A percentile compares a stretch with the other conserved stretches of the same genome.
These are phyloP conservation scores for Eudasyphora cyanicolor DNA, from an alignment of 2,888 invertebrate genomes.

Conservation along the genomic window DNA sequence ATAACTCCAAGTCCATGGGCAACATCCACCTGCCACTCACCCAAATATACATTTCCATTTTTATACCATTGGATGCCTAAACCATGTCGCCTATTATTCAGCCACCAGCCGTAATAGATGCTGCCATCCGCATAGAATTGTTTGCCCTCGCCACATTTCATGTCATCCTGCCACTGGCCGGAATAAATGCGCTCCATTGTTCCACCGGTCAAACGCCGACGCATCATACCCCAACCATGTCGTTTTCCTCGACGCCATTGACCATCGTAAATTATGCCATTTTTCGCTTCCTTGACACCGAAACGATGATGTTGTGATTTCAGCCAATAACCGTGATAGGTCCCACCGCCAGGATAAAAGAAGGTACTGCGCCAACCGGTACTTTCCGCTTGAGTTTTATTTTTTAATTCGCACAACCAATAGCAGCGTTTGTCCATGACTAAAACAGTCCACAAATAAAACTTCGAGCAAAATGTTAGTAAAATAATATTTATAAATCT, in stretches of 20 bases:
- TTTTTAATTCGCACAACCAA: slow-evolving; percentile 52
- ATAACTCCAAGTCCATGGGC: slow-evolving; percentile 76
- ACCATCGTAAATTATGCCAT: slow-evolving; percentile 76
- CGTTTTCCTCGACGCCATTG: slow-evolving; percentile 74
- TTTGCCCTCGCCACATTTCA: slow-evolving; percentile 78
- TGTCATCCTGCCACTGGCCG: slow-evolving; percentile 75
- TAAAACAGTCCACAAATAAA: slow-evolving; percentile 14
- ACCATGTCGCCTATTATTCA: slow-evolving; percentile 74
- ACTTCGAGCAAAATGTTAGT: slow-evolving; percentile 1
- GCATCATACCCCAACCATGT: slow-evolving; percentile 75
- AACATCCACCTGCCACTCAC: slow-evolving; percentile 76
- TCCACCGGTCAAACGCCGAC: slow-evolving; percentile 71
- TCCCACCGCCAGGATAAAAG: slow-evolving; percentile 72
- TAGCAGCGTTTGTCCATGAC: slow-evolving; percentile 54
- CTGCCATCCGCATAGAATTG: slow-evolving; percentile 75
- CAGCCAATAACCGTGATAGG: slow-evolving; percentile 74
- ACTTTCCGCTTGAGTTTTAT: slow-evolving; percentile 66
- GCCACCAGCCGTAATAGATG: slow-evolving; percentile 78
- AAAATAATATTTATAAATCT: not conserved
- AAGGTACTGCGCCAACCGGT: slow-evolving; percentile 72
- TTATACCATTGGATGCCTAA: slow-evolving; percentile 77
- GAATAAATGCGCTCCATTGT: slow-evolving; percentile 72
- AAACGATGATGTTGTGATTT: slow-evolving; percentile 72
- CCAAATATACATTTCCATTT: slow-evolving; percentile 75
- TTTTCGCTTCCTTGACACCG: slow-evolving; percentile 72